phyloP scores from a whole-genome alignment of 2,797 vertebrate genomes.

The Miichthys miiuy region DNA sequence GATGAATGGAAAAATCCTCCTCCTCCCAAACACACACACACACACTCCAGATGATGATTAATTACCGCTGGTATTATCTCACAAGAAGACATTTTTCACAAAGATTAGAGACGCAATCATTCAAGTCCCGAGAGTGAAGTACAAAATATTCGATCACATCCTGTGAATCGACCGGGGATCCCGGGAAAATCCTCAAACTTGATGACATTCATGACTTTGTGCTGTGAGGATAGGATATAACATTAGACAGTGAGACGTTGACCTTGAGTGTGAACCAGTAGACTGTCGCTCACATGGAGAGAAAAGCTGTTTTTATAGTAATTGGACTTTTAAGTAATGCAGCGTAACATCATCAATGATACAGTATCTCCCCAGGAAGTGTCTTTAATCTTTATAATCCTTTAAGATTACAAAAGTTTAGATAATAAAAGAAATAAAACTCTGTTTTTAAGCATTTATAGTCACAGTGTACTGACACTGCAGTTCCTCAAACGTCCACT shows the following conservation, averaged over 20 bases:
- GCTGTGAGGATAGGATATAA: too few species aligned
- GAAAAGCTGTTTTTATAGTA: neutral
- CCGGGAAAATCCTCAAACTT: neutral
- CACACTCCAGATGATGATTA: conserved; percentile 57
- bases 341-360: neutral
- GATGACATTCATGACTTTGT: neutral
- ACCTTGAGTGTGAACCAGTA: neutral
- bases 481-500: too few species aligned
- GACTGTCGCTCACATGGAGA: too few species aligned
- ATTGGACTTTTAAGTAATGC: neutral
- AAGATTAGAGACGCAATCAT: conserved; percentile 44
- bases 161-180: conserved; percentile 20
- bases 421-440: neutral
- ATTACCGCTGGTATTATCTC: conserved; percentile 52
- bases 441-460: neutral
- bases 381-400: neutral
- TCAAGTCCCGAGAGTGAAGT: conserved; percentile 31
- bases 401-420: neutral
- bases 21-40: conserved; percentile 8
- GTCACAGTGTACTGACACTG: neutral
- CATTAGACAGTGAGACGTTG: neutral
- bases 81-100: conserved; percentile 43
- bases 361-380: neutral
- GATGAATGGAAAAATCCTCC: conserved; percentile 53
- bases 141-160: conserved; percentile 5